Evolutionary conservation across 2,113 vertebrate species (phyloP).

Genomic region (Leucopsar rothschildi): DNA sequence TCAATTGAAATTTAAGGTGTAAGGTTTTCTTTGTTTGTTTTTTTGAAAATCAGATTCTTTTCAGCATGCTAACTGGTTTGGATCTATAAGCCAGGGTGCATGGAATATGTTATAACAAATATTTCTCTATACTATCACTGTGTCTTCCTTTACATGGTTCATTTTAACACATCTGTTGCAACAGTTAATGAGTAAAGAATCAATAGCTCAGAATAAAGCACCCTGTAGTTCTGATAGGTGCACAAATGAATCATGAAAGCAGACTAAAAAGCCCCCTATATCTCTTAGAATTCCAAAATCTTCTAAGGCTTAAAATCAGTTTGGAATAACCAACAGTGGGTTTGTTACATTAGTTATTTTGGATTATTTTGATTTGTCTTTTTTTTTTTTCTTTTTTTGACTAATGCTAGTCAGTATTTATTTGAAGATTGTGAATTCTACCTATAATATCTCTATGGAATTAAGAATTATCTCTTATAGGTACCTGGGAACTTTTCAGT

Average conservation of each 20-base stretch:
- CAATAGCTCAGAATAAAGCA: background rate
- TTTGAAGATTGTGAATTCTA: background rate
- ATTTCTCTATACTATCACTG: background rate
- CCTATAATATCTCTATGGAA: background rate
- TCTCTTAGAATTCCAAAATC: background rate
- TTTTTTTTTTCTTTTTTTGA: background rate
- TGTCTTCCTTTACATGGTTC: background rate
- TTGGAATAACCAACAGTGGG: background rate
- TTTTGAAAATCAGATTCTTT: background rate
- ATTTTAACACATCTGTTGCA: background rate
- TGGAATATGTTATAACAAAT: background rate
- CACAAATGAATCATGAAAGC: background rate
- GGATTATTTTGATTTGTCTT: fast-evolving
- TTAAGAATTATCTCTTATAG: background rate
- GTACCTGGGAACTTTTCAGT: background rate
- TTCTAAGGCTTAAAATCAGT: background rate
- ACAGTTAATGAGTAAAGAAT: background rate
- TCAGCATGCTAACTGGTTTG: background rate
- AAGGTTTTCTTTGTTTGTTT: background rate
- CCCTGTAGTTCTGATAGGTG: background rate
- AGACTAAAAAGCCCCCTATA: background rate
- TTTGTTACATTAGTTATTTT: background rate
- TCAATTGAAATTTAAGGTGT: background rate
- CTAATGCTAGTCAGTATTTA: background rate
- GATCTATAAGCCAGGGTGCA: fast-evolving